Base-by-base conservation (phyloP, 2,888 invertebrate species). In the Apotomis turbidana region DNA sequence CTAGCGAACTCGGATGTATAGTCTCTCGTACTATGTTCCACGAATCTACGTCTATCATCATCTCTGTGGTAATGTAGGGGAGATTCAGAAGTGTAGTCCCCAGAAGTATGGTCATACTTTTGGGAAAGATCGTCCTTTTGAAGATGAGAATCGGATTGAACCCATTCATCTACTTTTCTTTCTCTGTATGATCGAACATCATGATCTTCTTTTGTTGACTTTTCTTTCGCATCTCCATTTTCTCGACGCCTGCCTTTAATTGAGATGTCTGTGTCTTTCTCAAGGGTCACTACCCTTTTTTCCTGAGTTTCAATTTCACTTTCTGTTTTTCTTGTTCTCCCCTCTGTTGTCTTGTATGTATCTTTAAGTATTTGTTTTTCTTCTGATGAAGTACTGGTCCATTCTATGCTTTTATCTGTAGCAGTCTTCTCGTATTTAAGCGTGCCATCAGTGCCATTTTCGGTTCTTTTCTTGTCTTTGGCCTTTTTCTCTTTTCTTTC, bases 1-100 rank as follows among this genome's bases (percentile, higher is more conserved):
- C 84, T 80, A n/a, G 79, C 81, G 69, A 90, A 88, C 57, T 88
- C 90, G 80, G 85, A 81, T 0, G 87, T 83, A 61, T 87, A 88
- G 74, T 90, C 88, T 76, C 76, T 84, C 70, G 83, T 81, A 49
- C 79, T 87, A 59, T 86, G 85, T 15, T 88, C 87, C 0, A 87
- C 76, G 73, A 87, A 88, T 71, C 71, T 81, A 3, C 81, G 81
- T 61, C 77, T 84, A 51, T 83, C 82, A 61, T 78, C 82, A 27
- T 79, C 77, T 64, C 79, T 80, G 8, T 75, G 51, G 64, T 80
- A 80, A 41, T 70, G 59, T 51, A 41, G 74, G 10, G 72, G 74
- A 46, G 63, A 87, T 58, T 88, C 90, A 80, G 85, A 81, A 0
- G 86, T 83, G 60, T 87, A 88, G 72, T 90, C 88, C 74, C 76